Percentiles rank a stretch among this genome's conserved stretches.
Conservation (phyloP, 1,140 invertebrate genomes). For the Myzus persicae region DNA sequence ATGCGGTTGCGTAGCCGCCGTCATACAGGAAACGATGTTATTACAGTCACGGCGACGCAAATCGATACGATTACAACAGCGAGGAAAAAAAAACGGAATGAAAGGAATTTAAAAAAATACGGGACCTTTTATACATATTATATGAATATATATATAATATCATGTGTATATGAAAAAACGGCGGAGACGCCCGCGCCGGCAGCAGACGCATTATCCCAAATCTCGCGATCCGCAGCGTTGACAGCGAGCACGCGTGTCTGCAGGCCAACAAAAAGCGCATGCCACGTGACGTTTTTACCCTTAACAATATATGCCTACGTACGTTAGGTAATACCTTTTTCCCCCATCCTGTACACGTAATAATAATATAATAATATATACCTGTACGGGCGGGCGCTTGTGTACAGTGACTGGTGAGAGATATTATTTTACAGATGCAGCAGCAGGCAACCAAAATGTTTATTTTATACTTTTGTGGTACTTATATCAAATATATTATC, state of each 20-base stretch:
- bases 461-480: background rate
- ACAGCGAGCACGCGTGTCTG: background rate
- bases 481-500: background rate
- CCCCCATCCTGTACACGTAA: background rate
- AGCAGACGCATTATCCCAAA: background rate
- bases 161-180: background rate
- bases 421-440: background rate
- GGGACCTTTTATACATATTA: background rate
- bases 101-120: background rate
- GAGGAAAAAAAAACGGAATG: background rate
- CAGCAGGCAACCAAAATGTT: background rate
- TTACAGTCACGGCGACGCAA: background rate
- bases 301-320: background rate
- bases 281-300: background rate
- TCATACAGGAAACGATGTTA: slow-evolving; percentile 7
- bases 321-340: background rate
- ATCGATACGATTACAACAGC: background rate
- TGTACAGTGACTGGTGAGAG: background rate
- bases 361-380: background rate
- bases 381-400: background rate
- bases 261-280: background rate
- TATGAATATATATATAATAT: too few species aligned
- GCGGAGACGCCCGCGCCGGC: background rate
- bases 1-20: background rate
- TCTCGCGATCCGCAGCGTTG: background rate